A percentile compares a stretch with the other conserved stretches of the same genome.
Conservation (phyloP, 2,888 invertebrate species). For the Lepetodrilus schrolli region DNA sequence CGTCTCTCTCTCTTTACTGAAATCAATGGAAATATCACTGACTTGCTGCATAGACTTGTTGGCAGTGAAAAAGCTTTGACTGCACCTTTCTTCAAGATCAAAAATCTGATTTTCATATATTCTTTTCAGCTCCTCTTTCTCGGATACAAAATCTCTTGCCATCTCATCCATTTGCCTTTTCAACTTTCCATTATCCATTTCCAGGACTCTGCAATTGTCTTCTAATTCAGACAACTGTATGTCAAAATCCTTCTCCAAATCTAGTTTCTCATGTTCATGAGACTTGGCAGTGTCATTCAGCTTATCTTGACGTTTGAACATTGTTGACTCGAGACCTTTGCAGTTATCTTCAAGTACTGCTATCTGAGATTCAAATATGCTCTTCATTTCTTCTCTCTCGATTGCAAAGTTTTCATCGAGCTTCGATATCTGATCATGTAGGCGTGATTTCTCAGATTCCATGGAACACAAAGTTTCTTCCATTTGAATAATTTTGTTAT, state of each 20-base stretch:
- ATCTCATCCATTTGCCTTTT: constrained; percentile 46
- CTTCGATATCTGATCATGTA: constrained; percentile 40
- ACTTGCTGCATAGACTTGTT: neutral
- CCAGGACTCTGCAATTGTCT: constrained; percentile 38
- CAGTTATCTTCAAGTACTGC: constrained; percentile 40
- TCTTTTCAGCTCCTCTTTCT: constrained; percentile 35
- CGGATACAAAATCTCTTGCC: constrained; percentile 39
- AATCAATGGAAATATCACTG: constrained; percentile 13
- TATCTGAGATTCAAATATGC: constrained; percentile 40
- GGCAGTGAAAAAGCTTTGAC: constrained; percentile 20
- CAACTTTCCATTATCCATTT: constrained; percentile 38
- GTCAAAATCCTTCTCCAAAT: constrained; percentile 40
- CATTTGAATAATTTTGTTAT: constrained; percentile 40
- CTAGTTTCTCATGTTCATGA: constrained; percentile 35
- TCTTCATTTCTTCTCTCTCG: constrained; percentile 38
- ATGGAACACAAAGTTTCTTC: constrained; percentile 36
- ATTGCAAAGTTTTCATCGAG: constrained; percentile 33
- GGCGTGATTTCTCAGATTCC: constrained; percentile 30
- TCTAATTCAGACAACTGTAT: constrained; percentile 44
- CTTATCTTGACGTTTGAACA: constrained; percentile 33
- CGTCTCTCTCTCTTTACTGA: constrained; percentile 23
- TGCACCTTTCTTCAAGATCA: constrained; percentile 44
- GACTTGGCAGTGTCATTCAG: constrained; percentile 33
- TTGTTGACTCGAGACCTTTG: constrained; percentile 35
- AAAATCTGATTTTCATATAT: constrained; percentile 38